A percentile compares a stretch with the other conserved stretches of the same genome.
These are phyloP conservation scores for Atta colombica DNA, from an alignment of 1,140 invertebrate genomes.

Conservation along the genomic window DNA sequence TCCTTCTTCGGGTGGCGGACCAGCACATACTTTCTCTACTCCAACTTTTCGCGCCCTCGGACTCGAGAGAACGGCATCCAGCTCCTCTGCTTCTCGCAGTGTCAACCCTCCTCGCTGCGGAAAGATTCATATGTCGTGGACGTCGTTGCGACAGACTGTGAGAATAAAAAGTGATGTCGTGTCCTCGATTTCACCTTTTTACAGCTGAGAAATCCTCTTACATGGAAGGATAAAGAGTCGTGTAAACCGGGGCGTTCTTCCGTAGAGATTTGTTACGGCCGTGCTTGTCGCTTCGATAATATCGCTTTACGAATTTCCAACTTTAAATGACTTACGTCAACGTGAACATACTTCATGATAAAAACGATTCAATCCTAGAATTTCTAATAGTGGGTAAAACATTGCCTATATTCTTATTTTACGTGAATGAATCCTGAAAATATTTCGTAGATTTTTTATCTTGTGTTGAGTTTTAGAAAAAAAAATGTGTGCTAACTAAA, in stretches of 20 bases:
- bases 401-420: not conserved
- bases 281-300: constrained; percentile 30
- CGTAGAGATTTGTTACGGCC: constrained; percentile 25
- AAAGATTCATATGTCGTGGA: constrained; percentile 67
- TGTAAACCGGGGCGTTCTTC: constrained; percentile 24
- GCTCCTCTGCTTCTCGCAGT: constrained; percentile 50
- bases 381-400: not conserved
- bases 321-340: constrained; percentile 3
- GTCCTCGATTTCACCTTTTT: constrained; percentile 74
- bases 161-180: constrained; percentile 68
- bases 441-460: not conserved
- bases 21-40: constrained; percentile 58
- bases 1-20: constrained; percentile 8
- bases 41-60: constrained; percentile 38
- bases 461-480: not conserved
- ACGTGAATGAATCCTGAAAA: not conserved
- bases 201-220: constrained; percentile 72
- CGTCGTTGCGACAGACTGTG: constrained; percentile 70
- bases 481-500: constrained; percentile 34
- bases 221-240: constrained; percentile 59
- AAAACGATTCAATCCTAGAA: not conserved
- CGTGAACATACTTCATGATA: too few relatives aligned
- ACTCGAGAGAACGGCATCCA: constrained; percentile 22
- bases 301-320: constrained; percentile 16
- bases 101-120: constrained; percentile 43